Base-by-base conservation (phyloP, 2,888 invertebrate species). In the Arrhopalites spinosus region DNA sequence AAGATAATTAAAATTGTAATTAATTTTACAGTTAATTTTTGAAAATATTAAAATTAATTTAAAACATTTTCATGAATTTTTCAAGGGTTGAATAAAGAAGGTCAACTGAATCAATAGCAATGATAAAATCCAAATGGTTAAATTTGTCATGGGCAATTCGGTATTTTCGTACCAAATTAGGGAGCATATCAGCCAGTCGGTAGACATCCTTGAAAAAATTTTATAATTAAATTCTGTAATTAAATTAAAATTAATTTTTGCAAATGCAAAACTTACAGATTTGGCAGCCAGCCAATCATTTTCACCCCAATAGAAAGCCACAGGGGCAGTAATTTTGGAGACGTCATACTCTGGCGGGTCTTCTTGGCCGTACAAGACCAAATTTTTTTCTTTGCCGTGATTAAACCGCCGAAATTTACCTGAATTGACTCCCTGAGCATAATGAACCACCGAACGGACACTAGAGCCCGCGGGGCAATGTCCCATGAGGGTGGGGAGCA, bases 51-150 rank as follows among this genome's bases (percentile, higher is more conserved):
- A 20, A 36, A 7, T 3, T 36, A 11, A 50, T 53, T 74, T 76
- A 80, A 74, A 77, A 86, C 69, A 85, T 85, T 64, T 85, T 82
- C 83, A 90, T 84, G 23, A 88, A 82, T 36, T 86, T 84, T 25
- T 90, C 81, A 23, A 90, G 78, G 79, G 88, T 87, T 73, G 85
- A 75, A 83, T 91, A 91, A 2, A 92, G 88, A 13, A 91, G 85
- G 78, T 85, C 86, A 0, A 88, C 87, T 0, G 89, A 90, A 83
- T 91, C 89, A 15, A 87, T 87, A 0, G 89, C 91, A 87, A 88
- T 92, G 11, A 92, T 82, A 83, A 91, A 93, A 84, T 93, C 92
- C 17, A 92, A 86, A 81, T 93, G 93, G 84, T 91, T 92, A 83
- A 92, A 93, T 71, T 89, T 87, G 63, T 89, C 86, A 68, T 88